Base-by-base conservation (phyloP, 1,140 invertebrate species). In the Drosophila pandora region DNA sequence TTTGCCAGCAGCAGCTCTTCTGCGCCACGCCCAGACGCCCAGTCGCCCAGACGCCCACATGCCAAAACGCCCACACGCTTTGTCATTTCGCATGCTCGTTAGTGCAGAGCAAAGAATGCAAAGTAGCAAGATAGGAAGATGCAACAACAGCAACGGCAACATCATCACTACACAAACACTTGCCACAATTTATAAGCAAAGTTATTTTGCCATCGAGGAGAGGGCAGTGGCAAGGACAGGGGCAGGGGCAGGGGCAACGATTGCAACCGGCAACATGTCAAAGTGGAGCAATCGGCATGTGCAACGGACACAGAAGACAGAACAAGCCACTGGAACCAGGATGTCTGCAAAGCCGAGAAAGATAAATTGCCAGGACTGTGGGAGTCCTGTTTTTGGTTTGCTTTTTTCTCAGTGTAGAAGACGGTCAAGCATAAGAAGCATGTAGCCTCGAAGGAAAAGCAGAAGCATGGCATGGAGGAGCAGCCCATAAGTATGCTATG, bases 11-110 rank as follows among this genome's bases (percentile, higher is more conserved):
- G 39, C 52, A 22, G 28, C 39, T 39, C 48, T 8, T 41, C 34
- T 21, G 39, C 21, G 3, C 21, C 39, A 7, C 32, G 32, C 32
- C 25, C 3, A 5, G 25, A 0, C 25, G 23, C 8, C 17, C 17
- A 17, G 17, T 17, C 17, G 48, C 37, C 23, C 17, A 17, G 17
- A 41, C 41, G 79, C 79, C 79, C 63, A 57, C 34, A 34, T 32
- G 50, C 28, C 50, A 53, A 73, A 47, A 47, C 69, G 61, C 70
- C 69, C 74, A 58, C 65, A 45, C 62, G 83, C 82, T 88, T 87
- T 87, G 82, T 87, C 82, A 88, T 87, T 88, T 88, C 75, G 82
- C 74, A 88, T 87, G 83, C 82, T 87, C 82, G 82, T 87, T 87
- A 87, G 82, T 87, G 79, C 75, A 69, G 60, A 67, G 80, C 71